phyloP scores from a whole-genome alignment of 2,113 vertebrate species.

The Pygoscelis adeliae region DNA sequence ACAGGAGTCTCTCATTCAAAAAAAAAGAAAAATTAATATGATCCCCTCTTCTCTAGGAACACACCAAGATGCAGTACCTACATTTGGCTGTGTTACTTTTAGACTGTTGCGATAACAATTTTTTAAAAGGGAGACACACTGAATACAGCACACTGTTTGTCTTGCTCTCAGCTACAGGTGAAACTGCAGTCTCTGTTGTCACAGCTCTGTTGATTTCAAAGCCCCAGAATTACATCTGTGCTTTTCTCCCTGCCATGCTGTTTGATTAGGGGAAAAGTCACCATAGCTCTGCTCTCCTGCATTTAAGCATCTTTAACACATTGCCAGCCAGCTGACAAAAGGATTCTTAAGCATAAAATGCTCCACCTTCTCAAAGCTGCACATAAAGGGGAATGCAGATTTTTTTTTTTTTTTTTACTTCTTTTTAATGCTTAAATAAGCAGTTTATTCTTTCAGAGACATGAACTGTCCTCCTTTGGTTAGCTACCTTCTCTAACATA shows the following conservation, averaged over 20 bases:
- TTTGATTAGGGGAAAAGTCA: not conserved
- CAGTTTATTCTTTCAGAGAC: not conserved
- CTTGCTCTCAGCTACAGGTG: not conserved
- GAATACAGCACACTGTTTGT: not conserved
- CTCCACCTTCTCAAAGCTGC: not conserved
- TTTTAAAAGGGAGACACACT: not conserved
- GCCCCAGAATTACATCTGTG: not conserved
- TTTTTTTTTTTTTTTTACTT: not conserved
- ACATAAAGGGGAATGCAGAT: not conserved
- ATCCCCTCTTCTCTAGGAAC: not conserved
- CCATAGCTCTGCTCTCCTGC: not conserved
- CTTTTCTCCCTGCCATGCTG: not conserved
- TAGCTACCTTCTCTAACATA: not conserved
- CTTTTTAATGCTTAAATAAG: not conserved
- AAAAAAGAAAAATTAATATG: accelerated
- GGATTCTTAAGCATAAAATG: not conserved
- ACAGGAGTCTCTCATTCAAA: not conserved
- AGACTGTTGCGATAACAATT: not conserved
- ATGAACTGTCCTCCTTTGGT: not conserved
- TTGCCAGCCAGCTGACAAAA: not conserved
- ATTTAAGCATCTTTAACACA: not conserved
- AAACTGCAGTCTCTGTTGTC: not conserved
- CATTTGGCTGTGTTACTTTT: not conserved
- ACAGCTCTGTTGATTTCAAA: not conserved
- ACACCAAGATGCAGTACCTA: not conserved